Base-by-base conservation (phyloP, 2,113 vertebrate species). In the Porphyrio hochstetteri region DNA sequence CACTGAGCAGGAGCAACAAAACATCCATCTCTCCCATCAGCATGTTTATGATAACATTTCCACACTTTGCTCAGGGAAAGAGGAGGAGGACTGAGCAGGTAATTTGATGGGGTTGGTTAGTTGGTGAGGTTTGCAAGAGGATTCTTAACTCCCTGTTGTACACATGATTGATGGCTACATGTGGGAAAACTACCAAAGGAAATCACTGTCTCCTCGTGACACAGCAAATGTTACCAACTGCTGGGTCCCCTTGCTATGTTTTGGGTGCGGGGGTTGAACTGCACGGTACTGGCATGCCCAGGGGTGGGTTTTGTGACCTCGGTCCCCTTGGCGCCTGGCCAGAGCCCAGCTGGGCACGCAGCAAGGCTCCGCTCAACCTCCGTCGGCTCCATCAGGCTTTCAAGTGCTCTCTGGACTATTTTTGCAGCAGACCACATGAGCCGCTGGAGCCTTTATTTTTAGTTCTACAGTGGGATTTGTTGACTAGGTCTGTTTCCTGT, bases 401-500 rank as follows among this genome's bases (percentile, higher is more conserved):
- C 64, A 56, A 65, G 91, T 70, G 86, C 61, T 87, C 91, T 69
- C 88, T 5, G 7, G 36, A 38, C 67, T 93, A 76, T 88, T 95
- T 93, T 77, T 87, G 81, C 70, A 85, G 33, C 70, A 77, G 67
- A 61, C 50, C 86, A 91, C 2, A 0, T 85, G 92, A 92, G 74
- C 12, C 57, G 79, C 57, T 52, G 46, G 59, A 93, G 84, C 48
- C 86, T 90, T 79, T 97, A 93, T 96, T 96, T 96, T 96, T 95
- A 97, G 95, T 46, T 63, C 83, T 70, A 76, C 55, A 12, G 53
- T 55, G 72, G 23, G 4, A 79, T 93, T 84, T 84, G 86, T 86
- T 86, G 76, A 68, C 74, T 65, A 2, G 21, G n/a, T 75, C 27
- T 81, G 16, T 90, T 96, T 92, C 78, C 55, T 71, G 5, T 46